phyloP scores from a whole-genome alignment of 2,888 invertebrate species.

The Apotomis capreana region DNA sequence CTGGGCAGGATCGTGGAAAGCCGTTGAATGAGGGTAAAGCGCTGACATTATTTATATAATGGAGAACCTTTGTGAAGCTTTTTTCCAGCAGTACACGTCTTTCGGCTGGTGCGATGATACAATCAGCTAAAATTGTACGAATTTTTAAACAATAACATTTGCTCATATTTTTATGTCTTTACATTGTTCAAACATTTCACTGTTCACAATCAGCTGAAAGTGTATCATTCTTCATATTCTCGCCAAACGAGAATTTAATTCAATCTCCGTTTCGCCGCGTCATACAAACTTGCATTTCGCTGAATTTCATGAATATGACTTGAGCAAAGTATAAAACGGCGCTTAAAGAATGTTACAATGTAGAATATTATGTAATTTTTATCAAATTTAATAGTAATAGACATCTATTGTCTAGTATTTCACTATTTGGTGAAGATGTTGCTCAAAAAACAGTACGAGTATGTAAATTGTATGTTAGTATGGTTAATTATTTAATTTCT shows the following conservation, averaged over 20 bases:
- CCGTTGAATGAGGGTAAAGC: too few species aligned
- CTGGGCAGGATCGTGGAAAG: too few species aligned
- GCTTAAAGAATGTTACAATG: slow-evolving; percentile 15
- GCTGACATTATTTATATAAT: too few species aligned
- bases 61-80: too few species aligned
- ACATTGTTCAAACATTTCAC: slow-evolving; percentile 20
- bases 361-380: slow-evolving; percentile 15
- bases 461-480: too few species aligned
- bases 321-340: slow-evolving; percentile 18
- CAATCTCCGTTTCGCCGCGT: slow-evolving; percentile 23
- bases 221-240: slow-evolving; percentile 13
- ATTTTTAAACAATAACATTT: not conserved
- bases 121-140: too few species aligned
- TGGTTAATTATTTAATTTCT: too few species aligned
- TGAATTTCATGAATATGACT: slow-evolving; percentile 30
- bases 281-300: slow-evolving; percentile 38
- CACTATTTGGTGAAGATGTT: too few species aligned
- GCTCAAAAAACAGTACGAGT: too few species aligned
- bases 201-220: slow-evolving; percentile 22
- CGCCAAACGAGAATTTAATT: slow-evolving; percentile 29
- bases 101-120: too few species aligned
- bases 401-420: too few species aligned
- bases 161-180: not conserved
- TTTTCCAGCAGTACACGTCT: too few species aligned
- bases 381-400: not conserved